A percentile compares a stretch with the other conserved stretches of the same genome.
Evolutionary conservation across 2,888 invertebrate species (phyloP).

Genomic region (Heliconius erato): DNA sequence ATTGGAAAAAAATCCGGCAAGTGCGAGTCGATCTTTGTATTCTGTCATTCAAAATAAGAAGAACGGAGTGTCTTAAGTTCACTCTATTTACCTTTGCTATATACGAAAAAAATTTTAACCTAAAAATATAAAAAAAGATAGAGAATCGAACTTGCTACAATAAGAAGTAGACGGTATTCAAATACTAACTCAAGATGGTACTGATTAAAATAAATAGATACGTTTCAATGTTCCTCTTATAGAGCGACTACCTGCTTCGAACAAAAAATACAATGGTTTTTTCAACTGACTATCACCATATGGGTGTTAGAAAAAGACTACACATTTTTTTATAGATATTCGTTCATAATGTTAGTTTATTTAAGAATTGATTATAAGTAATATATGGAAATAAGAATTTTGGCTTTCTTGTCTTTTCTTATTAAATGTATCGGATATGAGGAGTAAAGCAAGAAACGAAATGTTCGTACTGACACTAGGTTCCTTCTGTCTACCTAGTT

Average conservation of each 20-base stretch:
- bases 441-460: too few relatives aligned
- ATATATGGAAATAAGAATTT: too few relatives aligned
- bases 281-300: background rate
- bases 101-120: too few relatives aligned
- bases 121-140: background rate
- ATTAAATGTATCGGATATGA: too few relatives aligned
- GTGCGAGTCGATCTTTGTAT: too few relatives aligned
- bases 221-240: slow-evolving; percentile 14
- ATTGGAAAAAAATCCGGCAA: too few relatives aligned
- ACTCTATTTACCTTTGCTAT: too few relatives aligned
- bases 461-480: too few relatives aligned
- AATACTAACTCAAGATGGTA: background rate
- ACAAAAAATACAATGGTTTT: background rate
- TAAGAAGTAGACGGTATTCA: background rate
- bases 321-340: background rate
- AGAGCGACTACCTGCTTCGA: background rate
- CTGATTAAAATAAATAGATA: background rate
- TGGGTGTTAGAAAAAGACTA: background rate
- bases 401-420: too few relatives aligned
- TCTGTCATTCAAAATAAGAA: too few relatives aligned
- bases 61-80: too few relatives aligned
- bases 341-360: background rate
- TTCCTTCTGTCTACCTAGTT: too few relatives aligned
- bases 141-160: background rate
- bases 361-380: background rate